Percentiles rank a stretch among this genome's conserved stretches.
Evolutionary conservation across 2,797 vertebrate genomes (phyloP).

Genomic region (Avahi laniger): DNA sequence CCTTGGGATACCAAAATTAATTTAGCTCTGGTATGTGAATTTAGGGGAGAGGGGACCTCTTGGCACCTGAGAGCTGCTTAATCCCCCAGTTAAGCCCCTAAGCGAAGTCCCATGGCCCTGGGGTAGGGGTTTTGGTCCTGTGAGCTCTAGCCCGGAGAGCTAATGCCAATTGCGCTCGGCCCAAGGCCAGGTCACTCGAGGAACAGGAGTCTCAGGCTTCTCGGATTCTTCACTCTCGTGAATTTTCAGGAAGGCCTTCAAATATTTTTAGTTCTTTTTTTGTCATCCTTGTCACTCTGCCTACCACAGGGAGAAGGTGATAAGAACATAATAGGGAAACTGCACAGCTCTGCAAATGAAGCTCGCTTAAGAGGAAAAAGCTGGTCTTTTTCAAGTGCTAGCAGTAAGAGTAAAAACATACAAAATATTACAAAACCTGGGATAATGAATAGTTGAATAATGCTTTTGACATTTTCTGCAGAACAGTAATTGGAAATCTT

Average conservation of each 20-base stretch:
- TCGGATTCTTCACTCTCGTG: not conserved
- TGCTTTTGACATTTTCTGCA: slow-evolving; percentile 77
- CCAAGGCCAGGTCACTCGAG: slow-evolving; percentile 38
- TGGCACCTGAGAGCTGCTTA: not conserved
- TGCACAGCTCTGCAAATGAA: slow-evolving; percentile 75
- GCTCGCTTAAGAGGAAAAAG: slow-evolving; percentile 68
- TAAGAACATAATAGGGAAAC: slow-evolving; percentile 72
- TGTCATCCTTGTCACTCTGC: slow-evolving; percentile 70
- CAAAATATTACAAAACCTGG: slow-evolving; percentile 74
- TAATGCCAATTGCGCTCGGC: not conserved
- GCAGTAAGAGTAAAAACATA: slow-evolving; percentile 75
- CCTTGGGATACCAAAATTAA: not conserved
- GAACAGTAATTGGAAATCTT: slow-evolving; percentile 78
- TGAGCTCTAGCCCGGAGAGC: not conserved
- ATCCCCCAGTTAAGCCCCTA: not conserved
- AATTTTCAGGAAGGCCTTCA: slow-evolving; percentile 67
- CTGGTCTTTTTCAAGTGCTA: slow-evolving; percentile 74
- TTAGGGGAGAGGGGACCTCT: not conserved
- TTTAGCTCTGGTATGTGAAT: slow-evolving; percentile 11
- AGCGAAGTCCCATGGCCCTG: slow-evolving; percentile 7
- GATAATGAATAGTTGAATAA: slow-evolving; percentile 74
- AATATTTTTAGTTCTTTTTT: slow-evolving; percentile 64
- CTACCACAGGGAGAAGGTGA: slow-evolving; percentile 67
- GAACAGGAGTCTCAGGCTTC: slow-evolving; percentile 21
- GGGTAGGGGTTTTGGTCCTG: not conserved